Evolutionary conservation across 2,888 invertebrate species (phyloP).

Genomic region (Cataglyphis albicans): DNA sequence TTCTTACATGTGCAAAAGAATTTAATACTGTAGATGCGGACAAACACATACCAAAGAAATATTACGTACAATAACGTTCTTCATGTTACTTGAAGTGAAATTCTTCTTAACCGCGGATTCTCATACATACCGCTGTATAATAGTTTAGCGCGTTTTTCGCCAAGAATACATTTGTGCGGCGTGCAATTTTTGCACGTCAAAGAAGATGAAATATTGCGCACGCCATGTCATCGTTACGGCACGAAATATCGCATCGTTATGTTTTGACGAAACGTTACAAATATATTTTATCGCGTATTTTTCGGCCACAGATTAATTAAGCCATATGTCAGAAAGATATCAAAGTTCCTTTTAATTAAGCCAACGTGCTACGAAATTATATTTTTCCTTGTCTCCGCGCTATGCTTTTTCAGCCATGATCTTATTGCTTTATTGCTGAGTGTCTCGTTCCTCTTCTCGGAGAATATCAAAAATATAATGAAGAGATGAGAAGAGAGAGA

Average conservation of each 20-base stretch:
- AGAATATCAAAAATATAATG: slow-evolving; percentile 15
- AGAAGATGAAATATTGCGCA: slow-evolving; percentile 48
- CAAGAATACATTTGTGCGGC: slow-evolving; percentile 45
- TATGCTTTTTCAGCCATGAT: slow-evolving; percentile 9
- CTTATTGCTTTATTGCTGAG: slow-evolving; percentile 5
- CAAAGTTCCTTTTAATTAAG: slow-evolving; percentile 39
- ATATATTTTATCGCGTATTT: slow-evolving; percentile 46
- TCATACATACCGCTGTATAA: slow-evolving; percentile 45
- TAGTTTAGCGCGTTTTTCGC: slow-evolving; percentile 52
- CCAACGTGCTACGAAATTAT: slow-evolving; percentile 20
- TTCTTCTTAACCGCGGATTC: slow-evolving; percentile 49
- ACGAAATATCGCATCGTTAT: slow-evolving; percentile 44
- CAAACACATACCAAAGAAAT: slow-evolving; percentile 50
- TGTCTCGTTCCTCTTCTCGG: background rate
- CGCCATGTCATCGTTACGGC: slow-evolving; percentile 41
- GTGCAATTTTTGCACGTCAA: slow-evolving; percentile 49
- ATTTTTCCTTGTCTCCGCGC: background rate
- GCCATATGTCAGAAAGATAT: slow-evolving; percentile 4
- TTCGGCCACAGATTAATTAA: slow-evolving; percentile 46
- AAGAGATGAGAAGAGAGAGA: background rate
- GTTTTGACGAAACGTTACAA: slow-evolving; percentile 42
- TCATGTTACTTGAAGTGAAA: slow-evolving; percentile 47
- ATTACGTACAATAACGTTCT: slow-evolving; percentile 55
- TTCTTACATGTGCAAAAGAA: slow-evolving; percentile 50
- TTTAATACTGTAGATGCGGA: slow-evolving; percentile 56